Evolutionary conservation across 2,888 invertebrate genomes (phyloP).

Genomic region (Troilus luridus): DNA sequence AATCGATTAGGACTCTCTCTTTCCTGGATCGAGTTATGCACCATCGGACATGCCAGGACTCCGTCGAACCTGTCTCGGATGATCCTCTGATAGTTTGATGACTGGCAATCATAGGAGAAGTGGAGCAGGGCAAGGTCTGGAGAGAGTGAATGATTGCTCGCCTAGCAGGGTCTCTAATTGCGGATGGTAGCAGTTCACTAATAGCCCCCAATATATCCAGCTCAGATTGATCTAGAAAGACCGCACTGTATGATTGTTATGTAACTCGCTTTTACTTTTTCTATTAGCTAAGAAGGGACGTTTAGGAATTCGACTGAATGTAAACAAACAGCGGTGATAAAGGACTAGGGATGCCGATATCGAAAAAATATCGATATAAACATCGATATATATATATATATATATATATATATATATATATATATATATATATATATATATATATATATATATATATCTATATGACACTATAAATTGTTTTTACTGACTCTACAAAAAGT

Average conservation of each 20-base stretch:
- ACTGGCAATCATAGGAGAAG: slow-evolving; percentile 1
- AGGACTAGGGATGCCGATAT: no score
- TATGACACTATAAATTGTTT: no score
- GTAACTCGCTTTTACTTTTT: not conserved
- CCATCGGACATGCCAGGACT: not conserved
- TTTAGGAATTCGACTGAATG: no score
- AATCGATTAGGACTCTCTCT: not conserved
- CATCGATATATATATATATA: no score
- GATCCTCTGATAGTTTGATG: slow-evolving; percentile 1
- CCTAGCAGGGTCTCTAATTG: not conserved
- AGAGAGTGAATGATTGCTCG: not conserved
- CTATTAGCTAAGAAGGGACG: not conserved
- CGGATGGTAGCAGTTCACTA: not conserved
- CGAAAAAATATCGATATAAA: no score
- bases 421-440: no score
- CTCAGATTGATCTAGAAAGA: not conserved
- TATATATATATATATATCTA: no score
- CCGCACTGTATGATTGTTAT: not conserved
- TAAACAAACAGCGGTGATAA: no score
- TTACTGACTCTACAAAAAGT: no score
- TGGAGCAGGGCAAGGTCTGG: not conserved
- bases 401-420: no score
- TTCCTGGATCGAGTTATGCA: not conserved
- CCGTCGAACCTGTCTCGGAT: not conserved
- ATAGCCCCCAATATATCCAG: not conserved